Evolutionary conservation across 2,888 invertebrate genomes (phyloP), one percentile per base, ranked within the genome.

Genomic region (Oscheius sp.): DNA sequence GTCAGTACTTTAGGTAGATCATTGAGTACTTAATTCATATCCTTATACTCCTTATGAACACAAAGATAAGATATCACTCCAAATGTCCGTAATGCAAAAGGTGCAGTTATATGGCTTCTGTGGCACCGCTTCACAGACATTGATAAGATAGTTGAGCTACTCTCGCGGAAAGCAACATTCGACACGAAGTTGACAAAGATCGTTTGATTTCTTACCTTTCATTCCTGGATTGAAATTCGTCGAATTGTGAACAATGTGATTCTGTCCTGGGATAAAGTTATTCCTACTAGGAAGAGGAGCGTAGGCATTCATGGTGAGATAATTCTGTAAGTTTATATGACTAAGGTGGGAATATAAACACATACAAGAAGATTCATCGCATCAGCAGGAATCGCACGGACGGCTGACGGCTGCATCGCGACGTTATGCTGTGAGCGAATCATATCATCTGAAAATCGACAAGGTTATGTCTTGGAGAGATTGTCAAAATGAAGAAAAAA

Each of bases 361-460:
- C 54, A 33, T n/a, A 54, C 54, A 20, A 54, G 9, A 9, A 54
- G 17, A 32, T 54, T 32, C n/a, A 54, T 54, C 17, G 54, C 54
- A 17, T 59, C 44, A 6, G 26, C 24, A n/a, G 41, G 17, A 17
- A 32, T 12, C 9, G 24, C 44, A 41, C 28, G 2, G 6, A 44
- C n/a, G 20, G 17, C 22, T 32, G 59, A 41, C 41, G 41, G 20
- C 32, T 41, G 24, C 59, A 59, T 59, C n/a, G 26, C 28, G 59
- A 30, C 26, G 59, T 59, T 59, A 26, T 38, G 41, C 20, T 44
- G 59, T 59, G 38, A 22, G 12, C 41, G 59, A 30, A 59, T 59
- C 59, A 59, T 59, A 59, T 41, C 59, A 59, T 59, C 59, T 59
- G 56, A 56, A 56, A 56, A 38, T n/a, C 12, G 24, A n/a, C n/a